Conservation (phyloP, 2,888 invertebrate genomes). For the Drosophila lacicola region DNA sequence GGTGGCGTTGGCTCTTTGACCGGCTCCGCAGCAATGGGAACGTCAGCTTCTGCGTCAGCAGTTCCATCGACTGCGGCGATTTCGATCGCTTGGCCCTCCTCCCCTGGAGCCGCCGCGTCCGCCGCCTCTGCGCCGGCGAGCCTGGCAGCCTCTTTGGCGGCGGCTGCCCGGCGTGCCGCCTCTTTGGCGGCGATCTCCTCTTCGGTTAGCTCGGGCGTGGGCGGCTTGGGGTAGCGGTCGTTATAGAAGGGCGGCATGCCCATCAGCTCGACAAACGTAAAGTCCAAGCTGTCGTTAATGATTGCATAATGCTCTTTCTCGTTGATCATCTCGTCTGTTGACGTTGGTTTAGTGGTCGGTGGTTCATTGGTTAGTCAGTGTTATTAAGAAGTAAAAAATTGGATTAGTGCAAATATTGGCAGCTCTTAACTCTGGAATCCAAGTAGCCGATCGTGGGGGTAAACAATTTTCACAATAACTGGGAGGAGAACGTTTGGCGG, state of each 20-base stretch:
- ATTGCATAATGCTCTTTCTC: constrained; percentile 96
- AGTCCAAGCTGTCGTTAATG: constrained; percentile 96
- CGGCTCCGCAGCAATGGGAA: constrained; percentile 51
- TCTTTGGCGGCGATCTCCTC: constrained; percentile 82
- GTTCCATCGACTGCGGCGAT: constrained; percentile 37
- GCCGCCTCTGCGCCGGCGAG: constrained; percentile 39
- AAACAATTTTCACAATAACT: constrained; percentile 22
- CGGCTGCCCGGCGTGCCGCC: constrained; percentile 59
- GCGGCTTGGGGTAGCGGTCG: constrained; percentile 85
- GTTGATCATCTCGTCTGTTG: constrained; percentile 91
- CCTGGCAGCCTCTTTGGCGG: constrained; percentile 52
- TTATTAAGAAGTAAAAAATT: constrained; percentile 49
- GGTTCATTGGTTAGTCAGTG: constrained; percentile 44
- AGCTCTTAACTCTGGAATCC: constrained; percentile 34
- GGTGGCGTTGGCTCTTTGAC: constrained; percentile 83
- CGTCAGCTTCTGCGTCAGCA: constrained; percentile 41
- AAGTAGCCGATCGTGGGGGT: constrained; percentile 43
- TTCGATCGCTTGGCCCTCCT: constrained; percentile 64
- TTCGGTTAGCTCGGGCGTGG: constrained; percentile 84
- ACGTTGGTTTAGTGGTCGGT: constrained; percentile 25
- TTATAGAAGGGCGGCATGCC: constrained; percentile 86
- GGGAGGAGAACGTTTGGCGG: constrained; percentile 21
- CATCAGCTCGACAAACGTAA: constrained; percentile 94
- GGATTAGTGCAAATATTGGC: constrained; percentile 54
- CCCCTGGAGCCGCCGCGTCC: constrained; percentile 37